A percentile compares a stretch with the other conserved stretches of the same genome.
Evolutionary conservation across 2,113 vertebrate genomes (phyloP).

Genomic region (Pterocles gutturalis): DNA sequence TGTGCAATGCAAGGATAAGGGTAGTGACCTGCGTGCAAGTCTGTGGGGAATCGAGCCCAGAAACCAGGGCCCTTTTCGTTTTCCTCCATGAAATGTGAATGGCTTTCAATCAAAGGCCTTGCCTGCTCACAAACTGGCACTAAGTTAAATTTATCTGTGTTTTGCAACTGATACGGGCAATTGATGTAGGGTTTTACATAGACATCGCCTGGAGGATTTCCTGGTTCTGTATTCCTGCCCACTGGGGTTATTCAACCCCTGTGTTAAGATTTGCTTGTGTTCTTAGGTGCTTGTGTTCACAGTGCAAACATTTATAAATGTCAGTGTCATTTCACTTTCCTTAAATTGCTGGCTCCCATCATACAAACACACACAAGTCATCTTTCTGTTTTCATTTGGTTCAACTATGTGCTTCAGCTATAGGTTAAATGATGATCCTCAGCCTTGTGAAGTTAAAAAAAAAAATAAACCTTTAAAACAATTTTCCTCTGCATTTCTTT

Average conservation of each 20-base stretch:
- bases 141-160: neutral
- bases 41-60: neutral
- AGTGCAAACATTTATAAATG: neutral
- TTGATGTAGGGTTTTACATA: neutral
- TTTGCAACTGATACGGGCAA: neutral
- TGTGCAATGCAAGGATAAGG: neutral
- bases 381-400: neutral
- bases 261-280: neutral
- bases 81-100: slow-evolving; percentile 10
- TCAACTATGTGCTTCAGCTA: neutral
- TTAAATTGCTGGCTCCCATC: neutral
- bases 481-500: neutral
- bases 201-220: neutral
- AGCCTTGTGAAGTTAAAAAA: neutral
- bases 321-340: neutral
- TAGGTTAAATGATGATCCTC: neutral
- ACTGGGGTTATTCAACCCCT: neutral
- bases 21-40: neutral
- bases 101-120: neutral
- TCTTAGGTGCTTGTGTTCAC: neutral
- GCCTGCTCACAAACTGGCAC: neutral
- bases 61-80: neutral
- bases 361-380: neutral
- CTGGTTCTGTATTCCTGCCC: neutral
- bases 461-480: neutral